Conservation (phyloP, 1,140 invertebrate species). For the Sinonovacula constricta region DNA sequence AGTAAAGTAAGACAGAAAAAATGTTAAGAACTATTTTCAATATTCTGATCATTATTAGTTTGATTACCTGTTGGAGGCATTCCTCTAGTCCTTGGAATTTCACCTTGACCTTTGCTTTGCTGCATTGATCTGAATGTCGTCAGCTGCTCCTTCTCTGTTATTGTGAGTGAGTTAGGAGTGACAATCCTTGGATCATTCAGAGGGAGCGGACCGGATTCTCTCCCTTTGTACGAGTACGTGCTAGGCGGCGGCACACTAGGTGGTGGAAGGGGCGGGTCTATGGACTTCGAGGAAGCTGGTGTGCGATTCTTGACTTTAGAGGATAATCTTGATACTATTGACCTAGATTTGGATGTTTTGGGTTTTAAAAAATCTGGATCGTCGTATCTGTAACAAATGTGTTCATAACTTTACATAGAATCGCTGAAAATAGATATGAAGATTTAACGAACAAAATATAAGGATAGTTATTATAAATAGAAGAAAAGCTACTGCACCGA, state of each 20-base stretch:
- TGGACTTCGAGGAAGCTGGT: neutral
- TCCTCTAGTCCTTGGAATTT: neutral
- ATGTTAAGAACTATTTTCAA: neutral
- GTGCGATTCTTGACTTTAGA: neutral
- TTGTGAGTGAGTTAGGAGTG: neutral
- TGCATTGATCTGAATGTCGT: conserved; percentile 29
- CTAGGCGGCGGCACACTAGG: neutral
- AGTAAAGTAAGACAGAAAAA: neutral
- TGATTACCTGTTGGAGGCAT: neutral
- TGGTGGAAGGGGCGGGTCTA: neutral
- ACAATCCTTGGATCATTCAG: conserved; percentile 2
- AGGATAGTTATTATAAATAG: too few species aligned
- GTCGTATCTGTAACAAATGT: neutral
- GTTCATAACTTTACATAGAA: too few species aligned
- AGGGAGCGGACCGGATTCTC: conserved; percentile 7
- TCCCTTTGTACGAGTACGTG: too few species aligned
- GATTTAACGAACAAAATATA: too few species aligned
- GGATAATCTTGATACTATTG: neutral
- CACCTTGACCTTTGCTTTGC: neutral
- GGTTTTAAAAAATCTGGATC: neutral
- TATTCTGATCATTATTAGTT: neutral
- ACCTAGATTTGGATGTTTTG: neutral
- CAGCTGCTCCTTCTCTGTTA: conserved; percentile 10
- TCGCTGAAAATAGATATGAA: too few species aligned
- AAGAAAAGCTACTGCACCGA: too few species aligned